A percentile compares a stretch with the other conserved stretches of the same genome.
Evolutionary conservation across 1,140 invertebrate species (phyloP).

Genomic region (Littorina saxatilis): DNA sequence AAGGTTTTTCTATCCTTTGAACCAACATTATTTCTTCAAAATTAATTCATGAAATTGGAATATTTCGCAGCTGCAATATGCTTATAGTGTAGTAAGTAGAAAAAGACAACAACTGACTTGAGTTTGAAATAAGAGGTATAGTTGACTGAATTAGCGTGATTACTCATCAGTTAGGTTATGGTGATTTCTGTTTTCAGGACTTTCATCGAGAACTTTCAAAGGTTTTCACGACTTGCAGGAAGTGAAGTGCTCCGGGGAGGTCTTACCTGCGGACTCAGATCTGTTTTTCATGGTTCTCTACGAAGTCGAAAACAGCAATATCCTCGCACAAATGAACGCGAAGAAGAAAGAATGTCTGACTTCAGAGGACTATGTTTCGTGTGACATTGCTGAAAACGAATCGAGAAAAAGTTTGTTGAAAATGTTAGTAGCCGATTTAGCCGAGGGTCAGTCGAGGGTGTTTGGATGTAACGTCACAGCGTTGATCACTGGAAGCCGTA

Average conservation of each 20-base stretch:
- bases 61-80: no score
- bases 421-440: not conserved
- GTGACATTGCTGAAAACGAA: not conserved
- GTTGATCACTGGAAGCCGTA: constrained; percentile 11
- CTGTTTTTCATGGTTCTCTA: constrained; percentile 5
- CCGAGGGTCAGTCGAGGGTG: constrained; percentile 14
- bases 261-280: not conserved
- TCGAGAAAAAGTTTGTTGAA: not conserved
- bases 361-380: constrained; percentile 5
- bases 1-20: no score
- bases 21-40: no score
- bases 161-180: no score
- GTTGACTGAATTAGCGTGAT: no score
- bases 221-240: not conserved
- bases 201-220: not conserved
- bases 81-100: no score
- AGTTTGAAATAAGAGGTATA: no score
- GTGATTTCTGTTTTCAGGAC: no score
- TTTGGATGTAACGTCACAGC: constrained; percentile 19
- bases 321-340: not conserved
- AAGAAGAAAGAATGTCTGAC: constrained; percentile 6
- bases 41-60: no score
- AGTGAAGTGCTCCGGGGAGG: not conserved
- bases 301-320: not conserved
- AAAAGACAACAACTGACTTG: no score